Percentiles rank a stretch among this genome's conserved stretches.
These are phyloP conservation scores for Zeuzera pyrina DNA, from an alignment of 2,888 invertebrate species.

Conservation along the genomic window DNA sequence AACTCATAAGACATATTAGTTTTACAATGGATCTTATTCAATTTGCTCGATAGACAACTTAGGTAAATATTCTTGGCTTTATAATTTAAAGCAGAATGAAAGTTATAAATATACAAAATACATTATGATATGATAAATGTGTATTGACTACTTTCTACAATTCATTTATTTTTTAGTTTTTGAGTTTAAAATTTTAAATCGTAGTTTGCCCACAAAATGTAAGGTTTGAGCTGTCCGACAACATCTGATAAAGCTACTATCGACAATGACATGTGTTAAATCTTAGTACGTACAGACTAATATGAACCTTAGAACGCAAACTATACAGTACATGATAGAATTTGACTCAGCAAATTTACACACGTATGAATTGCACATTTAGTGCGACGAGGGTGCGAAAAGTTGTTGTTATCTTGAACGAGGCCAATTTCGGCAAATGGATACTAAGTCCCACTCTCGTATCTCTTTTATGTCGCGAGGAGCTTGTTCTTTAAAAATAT, in stretches of 20 bases:
- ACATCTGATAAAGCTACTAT: conserved; percentile 53
- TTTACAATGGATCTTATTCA: too few species aligned
- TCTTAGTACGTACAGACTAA: conserved; percentile 12
- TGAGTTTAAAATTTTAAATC: background rate
- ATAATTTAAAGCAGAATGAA: background rate
- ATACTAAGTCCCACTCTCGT: conserved; percentile 71
- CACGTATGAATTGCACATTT: conserved; percentile 71
- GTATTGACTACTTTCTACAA: too few species aligned
- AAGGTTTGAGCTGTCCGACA: conserved; percentile 30
- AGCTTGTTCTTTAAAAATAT: conserved; percentile 65
- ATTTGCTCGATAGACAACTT: too few species aligned
- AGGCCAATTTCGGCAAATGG: conserved; percentile 73
- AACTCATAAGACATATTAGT: too few species aligned
- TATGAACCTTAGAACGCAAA: conserved; percentile 13
- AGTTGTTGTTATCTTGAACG: conserved; percentile 71
- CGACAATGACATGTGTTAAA: conserved; percentile 57
- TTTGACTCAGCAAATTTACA: conserved; percentile 35
- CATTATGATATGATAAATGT: too few species aligned
- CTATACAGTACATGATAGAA: conserved; percentile 20
- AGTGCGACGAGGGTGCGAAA: conserved; percentile 69
- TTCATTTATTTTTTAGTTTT: too few species aligned
- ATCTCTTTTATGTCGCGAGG: conserved; percentile 61
- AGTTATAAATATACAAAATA: background rate
- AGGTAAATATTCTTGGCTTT: too few species aligned
- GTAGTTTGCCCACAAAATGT: background rate